Conservation (phyloP, 37 sponge, comb jelly and placozoan genomes). For the Halichondria panicea region DNA sequence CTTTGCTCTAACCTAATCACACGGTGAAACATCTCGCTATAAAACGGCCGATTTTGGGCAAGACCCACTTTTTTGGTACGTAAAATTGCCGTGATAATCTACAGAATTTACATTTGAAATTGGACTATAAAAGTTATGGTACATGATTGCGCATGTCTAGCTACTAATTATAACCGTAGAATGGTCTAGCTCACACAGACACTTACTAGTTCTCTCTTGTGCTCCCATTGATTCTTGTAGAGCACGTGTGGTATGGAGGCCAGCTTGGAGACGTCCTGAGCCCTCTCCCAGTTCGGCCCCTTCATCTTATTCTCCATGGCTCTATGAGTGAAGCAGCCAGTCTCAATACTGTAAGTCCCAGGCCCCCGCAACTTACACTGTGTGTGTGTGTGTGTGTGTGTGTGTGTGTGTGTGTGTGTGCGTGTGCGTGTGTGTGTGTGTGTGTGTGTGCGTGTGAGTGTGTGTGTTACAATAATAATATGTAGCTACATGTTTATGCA, state of each 20-base stretch:
- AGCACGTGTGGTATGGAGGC: constrained; percentile 81
- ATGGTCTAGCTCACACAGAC: not conserved
- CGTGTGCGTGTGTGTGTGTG: constrained; percentile 3
- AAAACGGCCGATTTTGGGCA: not conserved
- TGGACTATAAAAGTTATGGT: too few relatives aligned
- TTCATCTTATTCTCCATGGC: constrained; percentile 38
- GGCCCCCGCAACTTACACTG: constrained; percentile 81
- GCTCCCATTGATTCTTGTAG: constrained; percentile 88
- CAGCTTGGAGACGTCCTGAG: constrained; percentile 53
- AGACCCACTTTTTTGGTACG: not conserved
- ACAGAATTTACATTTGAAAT: too few relatives aligned
- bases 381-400: constrained; percentile 7
- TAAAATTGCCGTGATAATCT: not conserved
- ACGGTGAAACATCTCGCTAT: too few relatives aligned
- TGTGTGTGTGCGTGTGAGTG: constrained; percentile 1
- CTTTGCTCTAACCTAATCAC: too few relatives aligned
- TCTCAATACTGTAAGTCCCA: constrained; percentile 80
- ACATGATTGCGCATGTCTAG: too few relatives aligned
- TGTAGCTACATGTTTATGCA: not conserved
- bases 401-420: constrained; percentile 2
- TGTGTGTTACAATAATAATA: not conserved
- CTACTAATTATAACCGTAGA: too few relatives aligned
- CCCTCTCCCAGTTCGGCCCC: constrained; percentile 93
- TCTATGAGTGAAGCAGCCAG: constrained; percentile 65
- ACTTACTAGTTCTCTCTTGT: constrained; percentile 55